Base-by-base conservation (phyloP, 2,888 invertebrate genomes). In the Lasioglossum leucozonium region DNA sequence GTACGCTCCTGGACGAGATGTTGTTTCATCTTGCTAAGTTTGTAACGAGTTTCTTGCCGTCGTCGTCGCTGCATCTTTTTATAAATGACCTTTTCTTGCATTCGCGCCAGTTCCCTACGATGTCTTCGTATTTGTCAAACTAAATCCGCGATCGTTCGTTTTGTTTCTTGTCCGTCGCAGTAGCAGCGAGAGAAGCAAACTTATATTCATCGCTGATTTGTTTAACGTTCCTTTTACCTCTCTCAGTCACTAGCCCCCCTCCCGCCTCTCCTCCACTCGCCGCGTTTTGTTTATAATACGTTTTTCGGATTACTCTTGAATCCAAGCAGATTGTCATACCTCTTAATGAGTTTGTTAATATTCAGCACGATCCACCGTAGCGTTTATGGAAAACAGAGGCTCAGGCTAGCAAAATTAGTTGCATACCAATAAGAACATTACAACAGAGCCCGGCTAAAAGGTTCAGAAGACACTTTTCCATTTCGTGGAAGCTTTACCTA, bases 1-100 rank as follows among this genome's bases (percentile, higher is more conserved):
- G 22, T 1, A 22, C 16, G 18, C 26, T 62, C 5, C 30, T 30
- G 6, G 58, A 44, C 22, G 26, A n/a, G n/a, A 42, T 13, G 30
- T n/a, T 40, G 77, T 77, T 72, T 42, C 77, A 67, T 81, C 13
- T 58, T 47, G 58, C 62, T 55, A 30, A 51, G 16, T 73, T 78
- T 37, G 26, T 40, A 65, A 47, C 62, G 65, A n/a, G 65, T 18
- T 65, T 40, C 62, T 30, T 65, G 22, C 44, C 16, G 22, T 76
- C 34, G n/a, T 34, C 3, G 34, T 34, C 44, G 30, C 16, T 42
- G 22, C 37, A 16, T 67, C 10, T 47, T 44, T 55, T 51, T 47
- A 37, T 42, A 11, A 40, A 42, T 42, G 26, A 30, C 22, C 37
- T 22, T 5, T 11, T 34, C 44, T 37, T 30, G 37, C 18, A 22